Base-by-base conservation (phyloP, 2,888 invertebrate genomes). In the Noctuana brunneofusca region DNA sequence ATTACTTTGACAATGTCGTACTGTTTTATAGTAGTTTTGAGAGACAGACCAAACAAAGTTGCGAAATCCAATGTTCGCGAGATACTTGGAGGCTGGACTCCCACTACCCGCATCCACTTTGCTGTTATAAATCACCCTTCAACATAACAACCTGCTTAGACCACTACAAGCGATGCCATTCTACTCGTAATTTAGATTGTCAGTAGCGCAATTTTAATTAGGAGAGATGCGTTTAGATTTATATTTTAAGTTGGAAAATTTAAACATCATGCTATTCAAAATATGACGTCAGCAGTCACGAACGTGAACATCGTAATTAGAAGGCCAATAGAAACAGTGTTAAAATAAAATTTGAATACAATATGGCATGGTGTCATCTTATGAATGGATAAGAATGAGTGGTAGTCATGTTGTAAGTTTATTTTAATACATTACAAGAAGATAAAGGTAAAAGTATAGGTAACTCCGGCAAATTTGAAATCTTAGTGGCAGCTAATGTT, bases 61-160 rank as follows among this genome's bases (percentile, higher is more conserved):
- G 79, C 67, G 67, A 75, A 75, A 76, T 72, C 77, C 79, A 81
- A 78, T 75, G 80, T 79, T 78, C 76, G 75, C 77, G 75, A 83
- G 87, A 89, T 89, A 89, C 89, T 89, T 89, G 89, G 89, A 89
- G 89, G 86, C 84, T 84, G 88, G 84, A 55, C 81, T 76, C 78
- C 79, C 80, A 71, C 73, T 80, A 84, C 87, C 86, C 87, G 86
- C 87, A 86, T 88, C 83, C 82, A 76, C 84, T 87, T 85, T 85
- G 82, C 75, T 74, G 76, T 76, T 75, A 78, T 75, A 74, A 78
- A 75, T 77, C 76, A 71, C 76, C 79, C 78, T 81, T 81, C 78
- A 78, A 84, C 78, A 83, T 83, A 76, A 79, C 71, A 76, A 78
- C 77, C 80, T 78, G 76, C 82, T 86, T 78, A 81, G 78, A 81